Evolutionary conservation across 2,797 vertebrate genomes (phyloP), one percentile per base, ranked within the genome.

Genomic region (Bufotes viridis): DNA sequence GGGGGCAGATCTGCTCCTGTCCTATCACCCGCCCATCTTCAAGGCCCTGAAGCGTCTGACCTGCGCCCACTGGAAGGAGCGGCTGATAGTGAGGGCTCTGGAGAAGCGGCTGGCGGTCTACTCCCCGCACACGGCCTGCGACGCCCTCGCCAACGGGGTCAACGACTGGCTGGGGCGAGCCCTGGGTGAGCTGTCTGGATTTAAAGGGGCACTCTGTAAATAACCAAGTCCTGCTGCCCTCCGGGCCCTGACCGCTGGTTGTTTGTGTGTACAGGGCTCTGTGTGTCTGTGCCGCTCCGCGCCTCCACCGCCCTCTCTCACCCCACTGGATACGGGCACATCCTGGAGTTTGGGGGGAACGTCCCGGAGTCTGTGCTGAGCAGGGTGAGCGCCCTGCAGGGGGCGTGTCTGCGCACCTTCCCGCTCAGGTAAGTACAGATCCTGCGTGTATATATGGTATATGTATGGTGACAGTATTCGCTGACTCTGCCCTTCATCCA

Each of bases 1-100:
- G 93, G 92, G 84, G 81, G 97, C 96, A 0, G 93, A 97, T 79
- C 96, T 99, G 29, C 91, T 99, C 20, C 92, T 99, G 67, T 98
- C 98, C 0, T 99, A 99, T 91, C 98, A 99, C 88, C 98, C 98
- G 0, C 98, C 97, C 0, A 88, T 99, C 60, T 99, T 99, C 92
- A 92, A 91, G 4, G 95, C 98, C 0, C 92, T 99, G 82, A 97
- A 97, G 84, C 93, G 93, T 0, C 84, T 99, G 29, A 95, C 97
- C 14, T 96, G 96, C 93, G 90, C 87, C 7, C 93, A 85, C 1
- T 99, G 98, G 98, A 98, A 98, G 92, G 97, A 99, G 87, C 94
- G 95, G 49, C 91, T 99, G 90, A 94, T 96, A 26, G 91, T 99
- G 63, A 94, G 89, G 57, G 98, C 98, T 0, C 90, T 98, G 85